Percentiles rank a stretch among this genome's conserved stretches.
Conservation (phyloP, 2,797 vertebrate genomes). For the Spinus pinus region DNA sequence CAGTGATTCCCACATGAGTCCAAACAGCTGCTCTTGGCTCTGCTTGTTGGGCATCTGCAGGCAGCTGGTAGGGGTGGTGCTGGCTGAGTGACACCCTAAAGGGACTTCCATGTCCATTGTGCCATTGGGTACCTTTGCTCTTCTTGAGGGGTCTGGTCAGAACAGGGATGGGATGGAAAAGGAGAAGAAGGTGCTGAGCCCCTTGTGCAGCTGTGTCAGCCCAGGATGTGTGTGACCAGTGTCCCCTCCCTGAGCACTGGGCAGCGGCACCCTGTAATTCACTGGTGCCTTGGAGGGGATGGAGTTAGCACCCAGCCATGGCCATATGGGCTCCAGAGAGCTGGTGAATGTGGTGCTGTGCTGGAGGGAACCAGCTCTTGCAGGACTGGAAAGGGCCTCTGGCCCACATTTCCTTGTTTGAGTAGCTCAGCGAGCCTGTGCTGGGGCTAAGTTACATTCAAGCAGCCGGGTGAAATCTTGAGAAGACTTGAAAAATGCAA, state of each 20-base stretch:
- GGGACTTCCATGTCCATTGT: neutral
- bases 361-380: neutral
- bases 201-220: neutral
- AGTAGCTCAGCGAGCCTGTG: neutral
- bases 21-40: neutral
- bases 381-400: neutral
- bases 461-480: neutral
- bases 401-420: neutral
- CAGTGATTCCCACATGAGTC: neutral
- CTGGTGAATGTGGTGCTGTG: rapidly evolving
- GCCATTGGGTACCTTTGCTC: neutral
- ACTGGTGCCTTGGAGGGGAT: neutral
- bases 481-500: conserved; percentile 7
- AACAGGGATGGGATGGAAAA: neutral
- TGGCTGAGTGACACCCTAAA: neutral
- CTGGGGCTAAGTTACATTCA: neutral
- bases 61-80: neutral
- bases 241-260: neutral
- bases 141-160: neutral
- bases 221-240: neutral
- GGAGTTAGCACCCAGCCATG: neutral
- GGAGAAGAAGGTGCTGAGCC: neutral
- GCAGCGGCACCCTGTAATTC: neutral
- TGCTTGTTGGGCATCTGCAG: neutral
- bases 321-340: neutral